These are phyloP conservation scores for Acanthurus leucopareius DNA, from an alignment of 2,797 vertebrate genomes.

Conservation along the genomic window DNA sequence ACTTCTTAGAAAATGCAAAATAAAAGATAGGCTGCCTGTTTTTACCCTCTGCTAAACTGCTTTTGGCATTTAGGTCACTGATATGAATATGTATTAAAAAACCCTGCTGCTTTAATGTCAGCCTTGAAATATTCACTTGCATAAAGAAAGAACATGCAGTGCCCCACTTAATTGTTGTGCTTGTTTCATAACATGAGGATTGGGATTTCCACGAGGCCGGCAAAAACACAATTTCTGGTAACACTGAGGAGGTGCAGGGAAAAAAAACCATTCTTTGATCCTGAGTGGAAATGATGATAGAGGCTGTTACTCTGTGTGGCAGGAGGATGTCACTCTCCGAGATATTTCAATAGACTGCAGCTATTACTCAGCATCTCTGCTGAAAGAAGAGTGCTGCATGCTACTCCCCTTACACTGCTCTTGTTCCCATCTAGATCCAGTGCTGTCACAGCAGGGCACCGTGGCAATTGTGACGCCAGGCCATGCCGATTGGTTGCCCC, in stretches of 20 bases:
- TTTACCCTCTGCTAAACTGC: constrained; percentile 21
- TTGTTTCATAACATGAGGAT: constrained; percentile 50
- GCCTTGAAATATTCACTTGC: constrained; percentile 37
- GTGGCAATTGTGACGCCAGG: constrained; percentile 58
- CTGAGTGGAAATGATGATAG: constrained; percentile 52
- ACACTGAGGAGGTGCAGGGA: constrained; percentile 38
- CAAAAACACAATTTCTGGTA: constrained; percentile 36
- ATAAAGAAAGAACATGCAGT: constrained; percentile 32
- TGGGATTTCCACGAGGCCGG: constrained; percentile 36
- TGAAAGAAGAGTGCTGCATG: constrained; percentile 46
- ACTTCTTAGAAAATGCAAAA: constrained; percentile 49
- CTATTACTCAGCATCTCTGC: constrained; percentile 68
- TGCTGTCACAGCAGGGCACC: constrained; percentile 49
- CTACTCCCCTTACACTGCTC: constrained; percentile 43
- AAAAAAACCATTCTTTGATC: constrained; percentile 57
- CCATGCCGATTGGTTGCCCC: constrained; percentile 57
- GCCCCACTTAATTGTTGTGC: constrained; percentile 31
- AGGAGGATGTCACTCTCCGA: constrained; percentile 41
- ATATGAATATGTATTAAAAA: constrained; percentile 50
- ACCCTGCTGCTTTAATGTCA: constrained; percentile 42
- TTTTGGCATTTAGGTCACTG: constrained; percentile 53
- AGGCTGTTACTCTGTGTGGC: constrained; percentile 38
- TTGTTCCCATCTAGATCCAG: constrained; percentile 44
- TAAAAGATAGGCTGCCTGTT: constrained; percentile 17
- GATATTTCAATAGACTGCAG: constrained; percentile 53